Evolutionary conservation across 2,888 invertebrate genomes (phyloP).

Genomic region (Julus scanicus): DNA sequence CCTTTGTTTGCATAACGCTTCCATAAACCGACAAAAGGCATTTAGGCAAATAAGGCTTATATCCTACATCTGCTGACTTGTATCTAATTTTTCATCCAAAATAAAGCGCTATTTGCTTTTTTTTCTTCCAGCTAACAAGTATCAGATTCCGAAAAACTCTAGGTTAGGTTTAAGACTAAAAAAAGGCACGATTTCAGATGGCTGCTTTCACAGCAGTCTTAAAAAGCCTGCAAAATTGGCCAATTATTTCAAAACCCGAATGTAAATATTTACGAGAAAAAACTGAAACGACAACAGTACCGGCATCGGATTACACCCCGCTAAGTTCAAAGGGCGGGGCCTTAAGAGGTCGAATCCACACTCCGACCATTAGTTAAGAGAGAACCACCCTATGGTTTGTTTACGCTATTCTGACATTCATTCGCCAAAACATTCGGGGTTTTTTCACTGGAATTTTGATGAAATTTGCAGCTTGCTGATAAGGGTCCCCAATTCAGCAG

Average conservation of each 20-base stretch:
- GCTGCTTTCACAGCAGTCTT: background rate
- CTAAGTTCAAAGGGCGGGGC: constrained; percentile 22
- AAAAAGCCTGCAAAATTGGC: constrained; percentile 27
- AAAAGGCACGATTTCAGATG: background rate
- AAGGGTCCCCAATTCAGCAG: background rate
- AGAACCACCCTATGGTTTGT: background rate
- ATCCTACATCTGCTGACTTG: background rate
- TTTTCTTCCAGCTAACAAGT: background rate
- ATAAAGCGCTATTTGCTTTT: background rate
- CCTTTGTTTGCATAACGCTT: background rate
- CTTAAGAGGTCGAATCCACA: background rate
- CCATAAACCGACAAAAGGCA: background rate
- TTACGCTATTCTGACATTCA: background rate
- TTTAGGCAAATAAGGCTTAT: background rate
- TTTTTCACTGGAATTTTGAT: background rate
- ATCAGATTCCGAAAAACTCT: background rate
- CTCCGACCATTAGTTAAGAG: background rate
- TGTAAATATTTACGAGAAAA: constrained; percentile 36
- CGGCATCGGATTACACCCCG: constrained; percentile 31
- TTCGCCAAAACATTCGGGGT: background rate
- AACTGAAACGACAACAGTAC: constrained; percentile 2
- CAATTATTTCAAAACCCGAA: constrained; percentile 10
- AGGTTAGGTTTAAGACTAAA: background rate
- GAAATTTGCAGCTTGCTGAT: background rate
- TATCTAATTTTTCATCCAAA: background rate